Evolutionary conservation across 2,113 vertebrate species (phyloP).

Genomic region (Sula dactylatra): DNA sequence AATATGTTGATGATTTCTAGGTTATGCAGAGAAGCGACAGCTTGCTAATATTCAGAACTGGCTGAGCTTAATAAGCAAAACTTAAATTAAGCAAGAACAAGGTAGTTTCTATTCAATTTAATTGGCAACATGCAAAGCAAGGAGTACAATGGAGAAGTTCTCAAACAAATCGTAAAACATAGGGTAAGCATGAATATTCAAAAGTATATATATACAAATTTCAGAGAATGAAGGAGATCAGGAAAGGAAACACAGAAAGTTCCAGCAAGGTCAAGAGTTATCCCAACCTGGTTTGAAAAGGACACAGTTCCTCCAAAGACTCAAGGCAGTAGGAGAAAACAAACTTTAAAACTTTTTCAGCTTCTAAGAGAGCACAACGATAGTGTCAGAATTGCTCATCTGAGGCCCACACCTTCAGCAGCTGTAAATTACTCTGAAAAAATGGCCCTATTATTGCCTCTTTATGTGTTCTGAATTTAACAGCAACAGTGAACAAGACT

Average conservation of each 20-base stretch:
- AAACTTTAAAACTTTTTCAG: neutral
- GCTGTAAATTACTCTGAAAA: neutral
- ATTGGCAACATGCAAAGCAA: neutral
- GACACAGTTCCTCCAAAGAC: neutral
- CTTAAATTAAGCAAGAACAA: neutral
- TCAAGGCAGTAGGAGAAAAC: neutral
- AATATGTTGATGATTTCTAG: neutral
- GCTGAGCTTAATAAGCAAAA: neutral
- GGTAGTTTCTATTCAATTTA: neutral
- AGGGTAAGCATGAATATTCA: neutral
- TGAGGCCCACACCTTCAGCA: neutral
- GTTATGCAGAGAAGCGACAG: neutral
- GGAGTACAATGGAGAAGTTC: neutral
- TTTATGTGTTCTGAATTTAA: slow-evolving; percentile 5
- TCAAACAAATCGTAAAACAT: neutral
- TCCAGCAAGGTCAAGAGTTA: neutral
- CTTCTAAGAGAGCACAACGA: neutral
- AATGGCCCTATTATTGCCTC: neutral
- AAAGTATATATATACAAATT: neutral
- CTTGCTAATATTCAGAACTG: neutral
- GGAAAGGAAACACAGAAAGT: neutral
- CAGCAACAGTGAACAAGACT: neutral
- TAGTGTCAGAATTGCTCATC: neutral
- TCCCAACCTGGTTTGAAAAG: neutral
- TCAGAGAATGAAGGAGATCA: neutral